A percentile compares a stretch with the other conserved stretches of the same genome.
These are phyloP conservation scores for Harpegnathos saltator DNA, from an alignment of 1,140 invertebrate species.

Conservation along the genomic window DNA sequence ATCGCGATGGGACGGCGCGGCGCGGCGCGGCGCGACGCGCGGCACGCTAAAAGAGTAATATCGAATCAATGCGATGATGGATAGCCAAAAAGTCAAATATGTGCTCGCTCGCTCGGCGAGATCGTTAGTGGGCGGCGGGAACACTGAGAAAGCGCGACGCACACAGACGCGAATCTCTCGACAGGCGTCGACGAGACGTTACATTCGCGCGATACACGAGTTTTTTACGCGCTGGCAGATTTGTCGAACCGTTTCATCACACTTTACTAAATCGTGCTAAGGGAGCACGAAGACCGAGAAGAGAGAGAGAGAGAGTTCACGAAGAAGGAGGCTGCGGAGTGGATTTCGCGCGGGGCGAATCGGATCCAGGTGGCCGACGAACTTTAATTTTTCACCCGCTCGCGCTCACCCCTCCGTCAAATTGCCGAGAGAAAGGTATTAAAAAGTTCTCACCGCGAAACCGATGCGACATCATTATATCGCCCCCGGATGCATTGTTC, in stretches of 20 bases:
- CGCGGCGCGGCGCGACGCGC: no score
- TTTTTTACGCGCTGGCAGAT: conserved; percentile 45
- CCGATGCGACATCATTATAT: background rate
- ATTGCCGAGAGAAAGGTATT: background rate
- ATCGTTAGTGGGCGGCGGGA: conserved; percentile 54
- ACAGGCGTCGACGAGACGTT: conserved; percentile 68
- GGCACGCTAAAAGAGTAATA: conserved; percentile 24
- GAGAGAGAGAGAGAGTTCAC: no score
- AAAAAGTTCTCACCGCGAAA: background rate
- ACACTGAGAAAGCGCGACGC: conserved; percentile 46
- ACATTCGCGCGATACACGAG: conserved; percentile 59
- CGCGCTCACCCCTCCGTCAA: background rate
- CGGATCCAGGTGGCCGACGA: background rate
- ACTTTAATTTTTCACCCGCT: conserved; percentile 43
- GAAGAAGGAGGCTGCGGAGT: background rate
- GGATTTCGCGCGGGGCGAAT: conserved; percentile 15
- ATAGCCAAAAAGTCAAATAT: conserved; percentile 67
- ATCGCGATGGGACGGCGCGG: background rate
- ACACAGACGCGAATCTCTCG: conserved; percentile 12
- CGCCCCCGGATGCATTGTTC: conserved; percentile 9
- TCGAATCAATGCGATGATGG: conserved; percentile 67
- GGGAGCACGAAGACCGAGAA: no score
- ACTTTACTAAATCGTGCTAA: no score
- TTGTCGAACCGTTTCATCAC: conserved; percentile 52
- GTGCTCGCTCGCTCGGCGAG: conserved; percentile 13